phyloP scores from a whole-genome alignment of 2,888 invertebrate species.

The Hirtodrosophila duncani region DNA sequence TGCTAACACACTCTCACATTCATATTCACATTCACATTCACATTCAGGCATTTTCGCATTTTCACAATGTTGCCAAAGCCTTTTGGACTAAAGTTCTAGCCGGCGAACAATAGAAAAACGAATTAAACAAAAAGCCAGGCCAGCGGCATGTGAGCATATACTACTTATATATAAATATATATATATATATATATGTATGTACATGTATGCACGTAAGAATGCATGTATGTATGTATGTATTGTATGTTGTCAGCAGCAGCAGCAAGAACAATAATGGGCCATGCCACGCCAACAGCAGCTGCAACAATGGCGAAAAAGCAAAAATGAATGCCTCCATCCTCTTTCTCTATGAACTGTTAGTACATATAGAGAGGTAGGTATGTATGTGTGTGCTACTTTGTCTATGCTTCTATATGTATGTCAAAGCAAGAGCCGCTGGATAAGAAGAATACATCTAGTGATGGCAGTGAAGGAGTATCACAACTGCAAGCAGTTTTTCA shows the following conservation, averaged over 20 bases:
- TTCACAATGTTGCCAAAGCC: conserved; percentile 65
- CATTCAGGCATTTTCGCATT: conserved; percentile 52
- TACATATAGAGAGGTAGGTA: conserved; percentile 1
- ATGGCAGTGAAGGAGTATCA: too few relatives aligned
- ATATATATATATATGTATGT: conserved; percentile 7
- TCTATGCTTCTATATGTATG: conserved; percentile 6
- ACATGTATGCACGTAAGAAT: conserved; percentile 3
- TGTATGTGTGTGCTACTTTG: conserved; percentile 5
- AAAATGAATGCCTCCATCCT: conserved; percentile 37
- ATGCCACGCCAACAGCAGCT: conserved; percentile 46
- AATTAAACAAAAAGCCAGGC: conserved; percentile 67
- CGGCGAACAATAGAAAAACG: conserved; percentile 68
- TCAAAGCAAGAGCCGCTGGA: too few relatives aligned
- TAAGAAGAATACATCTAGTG: too few relatives aligned
- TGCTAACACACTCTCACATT: too few relatives aligned
- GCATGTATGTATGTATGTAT: conserved; percentile 16
- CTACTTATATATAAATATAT: background rate
- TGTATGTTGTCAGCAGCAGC: conserved; percentile 28
- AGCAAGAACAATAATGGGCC: conserved; percentile 43
- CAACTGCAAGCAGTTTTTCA: too few relatives aligned
- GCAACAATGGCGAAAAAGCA: conserved; percentile 58
- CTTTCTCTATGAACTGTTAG: conserved; percentile 1
- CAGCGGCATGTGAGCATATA: conserved; percentile 1
- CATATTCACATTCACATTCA: too few relatives aligned
- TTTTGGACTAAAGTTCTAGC: conserved; percentile 63